Percentiles rank a stretch among this genome's conserved stretches.
Evolutionary conservation across 1,140 invertebrate genomes (phyloP).

Genomic region (Monochamus saltuarius): DNA sequence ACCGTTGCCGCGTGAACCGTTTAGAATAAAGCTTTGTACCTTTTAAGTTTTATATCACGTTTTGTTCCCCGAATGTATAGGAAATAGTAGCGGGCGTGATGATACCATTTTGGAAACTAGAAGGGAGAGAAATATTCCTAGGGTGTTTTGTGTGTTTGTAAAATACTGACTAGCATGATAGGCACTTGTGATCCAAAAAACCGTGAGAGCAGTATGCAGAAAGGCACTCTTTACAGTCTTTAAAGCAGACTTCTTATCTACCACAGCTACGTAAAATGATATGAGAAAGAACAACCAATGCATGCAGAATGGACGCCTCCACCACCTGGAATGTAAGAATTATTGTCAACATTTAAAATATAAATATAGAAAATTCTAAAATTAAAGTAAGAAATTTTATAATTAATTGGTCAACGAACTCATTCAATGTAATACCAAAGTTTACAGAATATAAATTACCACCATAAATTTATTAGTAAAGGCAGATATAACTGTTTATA

Average conservation of each 20-base stretch:
- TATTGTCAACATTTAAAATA: background rate
- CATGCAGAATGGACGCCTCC: background rate
- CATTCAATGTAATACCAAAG: too few relatives aligned
- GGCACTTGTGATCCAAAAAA: conserved; percentile 6
- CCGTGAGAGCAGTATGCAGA: background rate
- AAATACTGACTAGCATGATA: conserved; percentile 2
- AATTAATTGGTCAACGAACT: too few relatives aligned
- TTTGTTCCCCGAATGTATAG: too few relatives aligned
- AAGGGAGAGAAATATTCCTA: conserved; percentile 4
- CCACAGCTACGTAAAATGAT: conserved; percentile 7
- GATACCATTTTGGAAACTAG: background rate
- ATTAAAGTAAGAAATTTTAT: too few relatives aligned
- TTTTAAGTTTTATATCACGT: too few relatives aligned
- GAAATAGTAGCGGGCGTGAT: too few relatives aligned
- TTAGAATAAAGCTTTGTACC: too few relatives aligned
- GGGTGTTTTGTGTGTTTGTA: background rate
- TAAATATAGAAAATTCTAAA: too few relatives aligned
- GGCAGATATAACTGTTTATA: too few relatives aligned
- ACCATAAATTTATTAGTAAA: too few relatives aligned
- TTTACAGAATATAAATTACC: too few relatives aligned
- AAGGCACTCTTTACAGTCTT: conserved; percentile 9
- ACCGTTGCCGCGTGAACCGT: too few relatives aligned
- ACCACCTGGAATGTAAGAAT: background rate
- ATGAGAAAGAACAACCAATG: conserved; percentile 2
- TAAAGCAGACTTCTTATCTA: conserved; percentile 4